Evolutionary conservation across 2,113 vertebrate genomes (phyloP), one percentile per base, ranked within the genome.

Genomic region (Lagopus muta): DNA sequence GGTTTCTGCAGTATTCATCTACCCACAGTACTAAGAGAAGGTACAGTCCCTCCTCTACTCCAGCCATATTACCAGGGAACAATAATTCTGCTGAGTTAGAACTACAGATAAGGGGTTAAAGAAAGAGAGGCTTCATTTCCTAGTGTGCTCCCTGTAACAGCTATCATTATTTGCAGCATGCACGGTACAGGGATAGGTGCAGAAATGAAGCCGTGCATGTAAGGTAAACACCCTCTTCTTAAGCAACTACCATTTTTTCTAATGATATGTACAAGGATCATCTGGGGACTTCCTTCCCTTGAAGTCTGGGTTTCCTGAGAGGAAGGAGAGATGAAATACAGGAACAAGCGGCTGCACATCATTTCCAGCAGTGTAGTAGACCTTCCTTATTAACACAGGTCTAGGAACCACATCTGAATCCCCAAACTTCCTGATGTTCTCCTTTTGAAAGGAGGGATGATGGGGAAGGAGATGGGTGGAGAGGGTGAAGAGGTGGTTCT

Each of bases 251-350:
- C 89, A 57, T 74, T 78, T 88, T 80, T 76, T n/a, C 10, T 50
- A 96, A 38, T 61, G 73, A 48, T 74, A 88, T 21, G 80, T 24
- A 32, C 48, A 86, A 48, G 61, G 88, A 86, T 95, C 96, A 94
- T 72, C 69, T 70, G 48, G 88, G 92, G 93, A 65, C 78, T 94
- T 97, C 94, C 94, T 93, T 91, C 94, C 80, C 95, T 66, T 54
- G 70, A 81, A 94, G 73, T 79, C 88, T 69, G 82, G 34, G 79
- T 90, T 96, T 97, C 91, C 93, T 94, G 92, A 95, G 73, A 95
- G 95, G 94, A 94, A 97, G 89, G 40, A 93, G 82, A 91, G 83
- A 64, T 94, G 86, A 97, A 92, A 95, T 92, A 88, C 90, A 94
- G 93, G 95, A 94, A 96, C 80, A 50, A 90, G 89, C 25, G 94